These are phyloP conservation scores for Dufourea novaeangliae DNA, from an alignment of 1,140 invertebrate species.

Conservation along the genomic window DNA sequence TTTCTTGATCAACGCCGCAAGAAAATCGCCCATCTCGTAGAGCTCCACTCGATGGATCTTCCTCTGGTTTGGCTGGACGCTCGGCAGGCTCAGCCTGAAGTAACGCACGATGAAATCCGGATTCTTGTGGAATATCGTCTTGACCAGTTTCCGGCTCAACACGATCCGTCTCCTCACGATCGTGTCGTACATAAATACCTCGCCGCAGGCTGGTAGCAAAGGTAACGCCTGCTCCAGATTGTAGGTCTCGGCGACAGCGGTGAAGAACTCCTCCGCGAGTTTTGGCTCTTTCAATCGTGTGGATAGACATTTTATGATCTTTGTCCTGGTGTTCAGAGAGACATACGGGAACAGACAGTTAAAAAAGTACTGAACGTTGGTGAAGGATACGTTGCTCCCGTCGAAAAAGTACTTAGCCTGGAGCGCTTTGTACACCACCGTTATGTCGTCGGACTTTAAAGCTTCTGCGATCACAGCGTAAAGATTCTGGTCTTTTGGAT, in stretches of 20 bases:
- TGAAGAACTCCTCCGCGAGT: slow-evolving; percentile 66
- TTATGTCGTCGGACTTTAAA: slow-evolving; percentile 63
- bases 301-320: slow-evolving; percentile 64
- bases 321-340: slow-evolving; percentile 61
- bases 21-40: slow-evolving; percentile 38
- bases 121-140: slow-evolving; percentile 60
- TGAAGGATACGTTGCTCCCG: slow-evolving; percentile 36
- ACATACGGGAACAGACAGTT: slow-evolving; percentile 62
- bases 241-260: slow-evolving; percentile 34
- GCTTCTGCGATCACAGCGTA: slow-evolving; percentile 61
- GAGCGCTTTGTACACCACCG: slow-evolving; percentile 67
- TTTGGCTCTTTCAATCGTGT: slow-evolving; percentile 32
- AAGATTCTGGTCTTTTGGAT: neutral
- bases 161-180: slow-evolving; percentile 47
- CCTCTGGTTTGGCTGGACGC: neutral
- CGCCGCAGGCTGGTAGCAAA: slow-evolving; percentile 63
- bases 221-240: slow-evolving; percentile 52
- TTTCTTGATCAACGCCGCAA: slow-evolving; percentile 59
- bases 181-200: slow-evolving; percentile 49
- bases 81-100: slow-evolving; percentile 53
- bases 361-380: slow-evolving; percentile 65
- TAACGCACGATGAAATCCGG: slow-evolving; percentile 70
- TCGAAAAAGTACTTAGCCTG: slow-evolving; percentile 68
- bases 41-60: slow-evolving; percentile 28
- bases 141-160: slow-evolving; percentile 34